Conservation (phyloP, 1,140 invertebrate species). For the Drosophila cardini region DNA sequence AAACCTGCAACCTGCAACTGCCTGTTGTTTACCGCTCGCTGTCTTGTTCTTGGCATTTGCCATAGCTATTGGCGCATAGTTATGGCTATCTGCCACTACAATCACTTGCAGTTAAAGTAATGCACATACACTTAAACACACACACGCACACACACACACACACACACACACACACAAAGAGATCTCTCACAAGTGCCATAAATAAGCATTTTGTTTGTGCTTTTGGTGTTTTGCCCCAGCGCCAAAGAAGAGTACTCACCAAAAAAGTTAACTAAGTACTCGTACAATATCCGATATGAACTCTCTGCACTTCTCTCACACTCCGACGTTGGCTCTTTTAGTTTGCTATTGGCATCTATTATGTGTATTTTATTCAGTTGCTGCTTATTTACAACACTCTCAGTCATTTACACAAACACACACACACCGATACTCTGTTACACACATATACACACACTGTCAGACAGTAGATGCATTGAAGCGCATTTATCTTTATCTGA, state of each 20-base stretch:
- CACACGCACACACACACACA: constrained; percentile 21
- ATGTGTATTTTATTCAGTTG: constrained; percentile 50
- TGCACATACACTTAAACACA: constrained; percentile 41
- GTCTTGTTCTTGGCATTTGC: constrained; percentile 51
- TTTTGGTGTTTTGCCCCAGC: constrained; percentile 36
- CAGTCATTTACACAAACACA: constrained; percentile 4
- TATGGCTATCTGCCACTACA: constrained; percentile 61
- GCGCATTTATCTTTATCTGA: constrained; percentile 10
- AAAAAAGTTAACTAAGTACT: constrained; percentile 35
- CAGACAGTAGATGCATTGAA: constrained; percentile 19
- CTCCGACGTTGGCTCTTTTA: constrained; percentile 26
- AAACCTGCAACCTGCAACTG: neutral
- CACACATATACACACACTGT: constrained; percentile 18
- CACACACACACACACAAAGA: constrained; percentile 39
- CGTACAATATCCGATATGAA: constrained; percentile 33
- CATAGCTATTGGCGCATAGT: constrained; percentile 34
- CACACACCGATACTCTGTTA: constrained; percentile 1
- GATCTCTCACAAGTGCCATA: constrained; percentile 60
- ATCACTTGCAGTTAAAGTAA: constrained; percentile 74
- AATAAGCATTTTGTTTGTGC: constrained; percentile 64
- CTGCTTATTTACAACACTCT: constrained; percentile 52
- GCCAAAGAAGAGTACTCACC: constrained; percentile 32
- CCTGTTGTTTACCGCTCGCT: constrained; percentile 45
- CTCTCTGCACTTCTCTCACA: constrained; percentile 25
- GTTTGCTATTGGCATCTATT: constrained; percentile 47